phyloP scores from a whole-genome alignment of 1,140 invertebrate species.

The Heliothis subflexa region DNA sequence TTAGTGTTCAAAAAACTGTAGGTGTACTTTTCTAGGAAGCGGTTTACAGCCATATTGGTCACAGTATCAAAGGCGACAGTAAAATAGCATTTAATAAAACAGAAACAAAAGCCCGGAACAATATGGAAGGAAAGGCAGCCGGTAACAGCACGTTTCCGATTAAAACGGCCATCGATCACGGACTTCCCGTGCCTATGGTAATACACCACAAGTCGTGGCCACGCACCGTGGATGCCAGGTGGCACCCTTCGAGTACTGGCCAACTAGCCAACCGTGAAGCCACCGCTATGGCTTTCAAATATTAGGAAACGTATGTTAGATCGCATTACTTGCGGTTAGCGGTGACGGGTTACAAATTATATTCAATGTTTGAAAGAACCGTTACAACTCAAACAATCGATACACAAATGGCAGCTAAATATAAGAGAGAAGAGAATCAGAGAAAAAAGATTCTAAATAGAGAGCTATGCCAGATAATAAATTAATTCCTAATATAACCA shows the following conservation, averaged over 20 bases:
- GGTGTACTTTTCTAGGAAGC: too few species aligned
- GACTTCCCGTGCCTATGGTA: constrained; percentile 44
- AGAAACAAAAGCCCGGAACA: constrained; percentile 9
- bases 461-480: not conserved
- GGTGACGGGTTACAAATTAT: not conserved
- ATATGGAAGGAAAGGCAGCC: constrained; percentile 12
- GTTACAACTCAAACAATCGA: not conserved
- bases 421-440: not conserved
- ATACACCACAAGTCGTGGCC: constrained; percentile 49
- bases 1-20: too few species aligned
- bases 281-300: constrained; percentile 64
- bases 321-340: constrained; percentile 20
- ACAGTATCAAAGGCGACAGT: not conserved
- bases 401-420: not conserved
- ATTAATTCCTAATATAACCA: not conserved
- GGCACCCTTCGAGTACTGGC: constrained; percentile 58
- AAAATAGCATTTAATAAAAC: not conserved
- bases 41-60: too few species aligned
- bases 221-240: constrained; percentile 64
- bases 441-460: not conserved
- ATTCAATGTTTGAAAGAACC: not conserved
- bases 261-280: constrained; percentile 59
- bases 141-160: constrained; percentile 34
- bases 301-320: constrained; percentile 49
- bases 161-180: constrained; percentile 43